Percentiles rank a stretch among this genome's conserved stretches.
phyloP scores from a whole-genome alignment of 92 coral and sea anemone genomes.

The Paragorgia papillata region DNA sequence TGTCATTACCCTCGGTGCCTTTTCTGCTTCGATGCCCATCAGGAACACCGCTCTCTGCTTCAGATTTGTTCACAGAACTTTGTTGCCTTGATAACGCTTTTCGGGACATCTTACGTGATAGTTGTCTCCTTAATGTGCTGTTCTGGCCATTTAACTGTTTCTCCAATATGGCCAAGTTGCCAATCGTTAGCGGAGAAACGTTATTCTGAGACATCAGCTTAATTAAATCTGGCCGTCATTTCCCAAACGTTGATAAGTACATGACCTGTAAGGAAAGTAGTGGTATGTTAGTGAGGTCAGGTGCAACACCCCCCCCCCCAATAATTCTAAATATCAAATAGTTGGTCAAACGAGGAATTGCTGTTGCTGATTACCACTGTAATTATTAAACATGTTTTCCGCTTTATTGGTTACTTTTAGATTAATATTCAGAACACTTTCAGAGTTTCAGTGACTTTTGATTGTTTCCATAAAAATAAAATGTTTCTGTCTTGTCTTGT shows the following conservation, averaged over 20 bases:
- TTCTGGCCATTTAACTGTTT: neutral
- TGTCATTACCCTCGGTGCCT: too few species aligned
- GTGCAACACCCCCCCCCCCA: too few species aligned
- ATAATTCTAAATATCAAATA: neutral
- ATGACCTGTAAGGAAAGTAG: too few species aligned
- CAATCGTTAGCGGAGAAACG: constrained; percentile 14
- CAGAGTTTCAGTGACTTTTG: too few species aligned
- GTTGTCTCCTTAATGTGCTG: neutral
- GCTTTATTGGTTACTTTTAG: too few species aligned
- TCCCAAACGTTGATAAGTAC: neutral
- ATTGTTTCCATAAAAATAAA: too few species aligned
- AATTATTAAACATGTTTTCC: too few species aligned
- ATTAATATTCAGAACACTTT: too few species aligned
- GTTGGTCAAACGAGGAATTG: too few species aligned
- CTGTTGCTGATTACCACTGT: too few species aligned
- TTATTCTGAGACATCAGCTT: neutral
- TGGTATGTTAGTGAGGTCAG: too few species aligned
- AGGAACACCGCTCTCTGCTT: neutral
- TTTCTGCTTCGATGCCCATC: neutral
- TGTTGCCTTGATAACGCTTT: constrained; percentile 1
- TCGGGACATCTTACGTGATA: neutral
- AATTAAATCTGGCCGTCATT: neutral
- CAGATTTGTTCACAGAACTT: constrained; percentile 5
- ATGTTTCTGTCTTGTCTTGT: too few species aligned
- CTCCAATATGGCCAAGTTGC: constrained; percentile 25